phyloP scores from a whole-genome alignment of 2,888 invertebrate species.

The Agrypnus murinus region DNA sequence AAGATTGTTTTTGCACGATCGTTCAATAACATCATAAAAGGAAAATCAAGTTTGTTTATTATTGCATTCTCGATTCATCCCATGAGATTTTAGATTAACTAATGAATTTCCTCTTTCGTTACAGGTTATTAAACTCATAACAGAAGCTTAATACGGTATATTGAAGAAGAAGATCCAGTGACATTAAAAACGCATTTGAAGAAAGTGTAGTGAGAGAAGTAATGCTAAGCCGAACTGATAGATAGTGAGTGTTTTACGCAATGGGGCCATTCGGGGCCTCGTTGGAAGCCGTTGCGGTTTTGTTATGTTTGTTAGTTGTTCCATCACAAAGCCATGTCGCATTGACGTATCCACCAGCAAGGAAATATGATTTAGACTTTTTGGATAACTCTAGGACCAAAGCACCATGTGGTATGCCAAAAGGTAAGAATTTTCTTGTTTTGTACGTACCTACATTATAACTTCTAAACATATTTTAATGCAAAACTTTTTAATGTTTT shows the following conservation, averaged over 20 bases:
- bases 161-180: background rate
- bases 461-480: too few relatives aligned
- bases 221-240: conserved; percentile 40
- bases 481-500: too few relatives aligned
- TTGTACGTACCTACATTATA: too few relatives aligned
- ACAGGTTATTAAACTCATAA: background rate
- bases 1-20: too few relatives aligned
- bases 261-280: conserved; percentile 42
- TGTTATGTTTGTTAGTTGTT: conserved; percentile 32
- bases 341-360: conserved; percentile 91
- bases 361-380: conserved; percentile 93
- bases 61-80: background rate
- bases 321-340: conserved; percentile 79
- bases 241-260: conserved; percentile 41
- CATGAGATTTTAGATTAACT: background rate
- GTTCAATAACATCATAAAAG: background rate
- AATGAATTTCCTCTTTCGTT: conserved; percentile 8
- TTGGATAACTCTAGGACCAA: conserved; percentile 92
- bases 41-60: background rate
- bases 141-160: background rate
- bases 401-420: conserved; percentile 96
- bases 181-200: background rate
- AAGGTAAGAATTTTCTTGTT: conserved; percentile 78
- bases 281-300: conserved; percentile 18
- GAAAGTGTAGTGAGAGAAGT: conserved; percentile 25